Base-by-base conservation (phyloP, 2,797 vertebrate species). In the Danionella dracula region DNA sequence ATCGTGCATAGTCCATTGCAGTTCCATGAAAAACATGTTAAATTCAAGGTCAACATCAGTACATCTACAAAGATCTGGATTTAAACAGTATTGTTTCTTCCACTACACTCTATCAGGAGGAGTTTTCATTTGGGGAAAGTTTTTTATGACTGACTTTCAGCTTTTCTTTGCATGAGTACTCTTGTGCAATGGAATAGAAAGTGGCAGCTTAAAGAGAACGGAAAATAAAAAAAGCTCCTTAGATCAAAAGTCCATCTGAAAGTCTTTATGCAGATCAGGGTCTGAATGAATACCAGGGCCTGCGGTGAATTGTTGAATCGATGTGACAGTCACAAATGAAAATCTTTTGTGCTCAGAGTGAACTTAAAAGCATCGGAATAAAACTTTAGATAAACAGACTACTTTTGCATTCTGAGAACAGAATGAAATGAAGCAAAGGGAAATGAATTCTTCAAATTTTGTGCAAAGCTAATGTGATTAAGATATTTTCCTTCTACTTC, bases 341-440 rank as follows among this genome's bases (percentile, higher is more conserved):
- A 44, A 58, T 23, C 29, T 17, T 21, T 19, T 70, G 73, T 71
- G 49, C 31, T 29, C 61, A 21, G 27, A 4, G 41, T 53, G 29
- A 44, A 35, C 72, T 66, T 76, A 84, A n/a, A 83, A 79, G 83
- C 78, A 78, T 12, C 40, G 16, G 4, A 42, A 44, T 32, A 8
- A 29, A 40, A 41, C 19, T 16, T 55, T 15, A 23, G 4, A 20
- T 63, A 21, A 31, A 42, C 8, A 8, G 27, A 9, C 37, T 20
- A 15, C 51, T 32, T 41, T 40, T 51, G 9, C 12, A 41, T 7
- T n/a, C n/a, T n/a, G n/a, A n/a, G n/a, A n/a, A n/a, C n/a, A n/a
- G n/a, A n/a, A n/a, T n/a, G n/a, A n/a, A n/a, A n/a, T n/a, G n/a
- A n/a, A n/a, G n/a, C n/a, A n/a, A n/a, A n/a, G n/a, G n/a, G n/a